These are phyloP conservation scores for Aphodius sticticus DNA, from an alignment of 2,888 invertebrate species.

Conservation along the genomic window DNA sequence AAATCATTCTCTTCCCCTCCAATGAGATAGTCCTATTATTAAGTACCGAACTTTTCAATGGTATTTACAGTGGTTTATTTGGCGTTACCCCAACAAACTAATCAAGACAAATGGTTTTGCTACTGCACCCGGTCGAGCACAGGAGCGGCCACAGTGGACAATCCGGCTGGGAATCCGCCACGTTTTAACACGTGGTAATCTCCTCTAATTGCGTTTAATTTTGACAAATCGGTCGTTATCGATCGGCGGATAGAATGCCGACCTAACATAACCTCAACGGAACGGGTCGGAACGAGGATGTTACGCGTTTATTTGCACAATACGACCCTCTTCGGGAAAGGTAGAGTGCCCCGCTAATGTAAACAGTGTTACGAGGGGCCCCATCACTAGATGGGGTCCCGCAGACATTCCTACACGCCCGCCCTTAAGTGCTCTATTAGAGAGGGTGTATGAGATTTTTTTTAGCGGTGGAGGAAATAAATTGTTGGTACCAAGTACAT, in stretches of 20 bases:
- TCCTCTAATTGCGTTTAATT: neutral
- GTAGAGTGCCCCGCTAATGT: neutral
- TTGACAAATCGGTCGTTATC: neutral
- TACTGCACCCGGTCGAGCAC: neutral
- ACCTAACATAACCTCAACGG: neutral
- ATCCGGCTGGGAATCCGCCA: neutral
- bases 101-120: neutral
- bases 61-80: slow-evolving; percentile 4
- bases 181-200: slow-evolving; percentile 4
- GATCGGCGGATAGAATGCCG: neutral
- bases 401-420: neutral
- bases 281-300: neutral
- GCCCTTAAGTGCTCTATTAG: slow-evolving; percentile 4
- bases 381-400: neutral
- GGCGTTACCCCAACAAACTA: neutral
- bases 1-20: neutral
- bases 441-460: neutral
- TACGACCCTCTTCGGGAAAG: neutral
- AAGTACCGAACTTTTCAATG: neutral
- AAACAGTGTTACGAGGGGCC: neutral
- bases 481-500: neutral
- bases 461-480: neutral
- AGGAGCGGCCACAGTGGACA: neutral
- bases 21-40: neutral
- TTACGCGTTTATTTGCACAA: slow-evolving; percentile 4